Evolutionary conservation across 2,113 vertebrate genomes (phyloP), one percentile per base, ranked within the genome.

Genomic region (Melierax canorus): DNA sequence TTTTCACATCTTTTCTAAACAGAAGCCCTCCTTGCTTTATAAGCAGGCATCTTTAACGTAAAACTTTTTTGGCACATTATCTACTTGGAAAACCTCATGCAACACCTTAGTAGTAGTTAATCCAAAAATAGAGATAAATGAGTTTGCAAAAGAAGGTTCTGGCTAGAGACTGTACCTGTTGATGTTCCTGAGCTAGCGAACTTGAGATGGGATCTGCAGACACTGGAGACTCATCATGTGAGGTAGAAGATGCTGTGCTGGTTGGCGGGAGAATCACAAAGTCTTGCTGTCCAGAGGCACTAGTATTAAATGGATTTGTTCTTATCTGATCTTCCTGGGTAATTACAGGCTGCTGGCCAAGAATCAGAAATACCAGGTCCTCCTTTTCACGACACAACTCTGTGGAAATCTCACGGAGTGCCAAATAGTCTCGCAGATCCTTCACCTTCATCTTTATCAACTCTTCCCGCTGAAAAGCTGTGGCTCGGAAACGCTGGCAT

Each of bases 391-490:
- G 98, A 96, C 99, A 99, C 94, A 98, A 97, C 92, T 99, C 99
- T 0, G 99, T 99, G 79, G 99, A 98, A 66, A 99, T 91, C 91
- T 99, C 99, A 4, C 99, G 99, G 62, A 99, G 99, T 59, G 98
- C 99, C 94, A 99, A 95, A 90, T 99, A 99, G 92, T 99, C 99
- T 30, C 99, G 95, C 76, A 99, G 98, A 69, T 99, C 99, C 97
- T 99, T 99, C 97, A 99, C 99, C 81, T 99, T 99, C 93, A 99
- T 98, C 98, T 99, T 99, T 97, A 99, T 99, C 21, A 99, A 97
- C 98, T 99, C 99, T 0, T 99, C 98, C 41, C 99, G 96, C 96
- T 98, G 98, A 11, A 99, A 98, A 68, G 98, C 98, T 9, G 99
- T 99, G 92, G 98, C 99, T 15, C 98, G 98, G 97, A 99, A 98